Percentiles rank a stretch among this genome's conserved stretches.
phyloP scores from a whole-genome alignment of 1,140 invertebrate species.

The Drosophila oshimai region DNA sequence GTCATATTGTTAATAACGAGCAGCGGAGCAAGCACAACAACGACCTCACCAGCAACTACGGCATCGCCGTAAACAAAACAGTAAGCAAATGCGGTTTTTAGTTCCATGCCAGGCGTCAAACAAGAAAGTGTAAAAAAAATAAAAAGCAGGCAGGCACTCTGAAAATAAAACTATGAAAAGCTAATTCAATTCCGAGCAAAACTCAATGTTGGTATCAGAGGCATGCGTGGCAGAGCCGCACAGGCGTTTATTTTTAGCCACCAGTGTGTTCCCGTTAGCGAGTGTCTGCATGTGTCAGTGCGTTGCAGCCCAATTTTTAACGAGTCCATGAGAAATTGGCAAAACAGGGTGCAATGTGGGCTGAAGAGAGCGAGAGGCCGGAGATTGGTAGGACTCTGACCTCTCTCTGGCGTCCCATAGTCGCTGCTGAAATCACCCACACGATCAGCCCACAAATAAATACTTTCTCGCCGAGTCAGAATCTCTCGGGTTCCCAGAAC shows the following conservation, averaged over 20 bases:
- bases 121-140: not conserved
- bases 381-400: not conserved
- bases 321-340: not conserved
- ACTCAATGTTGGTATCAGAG: slow-evolving; percentile 12
- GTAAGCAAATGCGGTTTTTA: slow-evolving; percentile 22
- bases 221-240: not conserved
- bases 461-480: slow-evolving; percentile 17
- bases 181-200: not conserved
- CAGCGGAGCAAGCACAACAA: slow-evolving; percentile 33
- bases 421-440: not conserved
- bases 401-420: not conserved
- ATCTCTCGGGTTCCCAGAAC: slow-evolving; percentile 6
- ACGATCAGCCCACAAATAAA: slow-evolving; percentile 2
- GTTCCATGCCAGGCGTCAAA: slow-evolving; percentile 1
- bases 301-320: not conserved
- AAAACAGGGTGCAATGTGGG: not conserved
- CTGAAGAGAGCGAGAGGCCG: not conserved
- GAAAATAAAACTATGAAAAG: not conserved
- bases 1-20: slow-evolving; percentile 75
- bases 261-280: slow-evolving; percentile 10
- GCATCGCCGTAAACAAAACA: slow-evolving; percentile 41
- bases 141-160: not conserved
- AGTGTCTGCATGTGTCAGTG: not conserved
- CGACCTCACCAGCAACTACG: not conserved
- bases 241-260: slow-evolving; percentile 19